Conservation (phyloP, 2,797 vertebrate genomes). For the Eospalax fontanierii region DNA sequence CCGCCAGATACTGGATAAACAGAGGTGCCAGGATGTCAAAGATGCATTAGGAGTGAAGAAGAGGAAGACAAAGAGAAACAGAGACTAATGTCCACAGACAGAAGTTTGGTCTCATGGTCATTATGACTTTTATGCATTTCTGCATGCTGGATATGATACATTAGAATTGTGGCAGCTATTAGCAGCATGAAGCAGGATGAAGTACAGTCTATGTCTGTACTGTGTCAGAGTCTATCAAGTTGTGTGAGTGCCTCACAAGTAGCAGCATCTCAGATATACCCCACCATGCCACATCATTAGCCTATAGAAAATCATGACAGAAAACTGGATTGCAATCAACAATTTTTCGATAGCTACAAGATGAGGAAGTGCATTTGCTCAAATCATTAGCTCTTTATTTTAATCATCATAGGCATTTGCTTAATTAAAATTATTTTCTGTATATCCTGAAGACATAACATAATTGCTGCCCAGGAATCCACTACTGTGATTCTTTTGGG, state of each 20-base stretch:
- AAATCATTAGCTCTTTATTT: slow-evolving; percentile 62
- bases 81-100: not conserved
- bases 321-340: not conserved
- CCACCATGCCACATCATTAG: not conserved
- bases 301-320: not conserved
- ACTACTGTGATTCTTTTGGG: slow-evolving; percentile 6
- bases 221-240: not conserved
- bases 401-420: slow-evolving; percentile 53
- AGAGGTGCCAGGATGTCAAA: not conserved
- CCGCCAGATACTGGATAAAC: not conserved
- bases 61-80: not conserved
- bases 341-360: slow-evolving; percentile 1
- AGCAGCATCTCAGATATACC: not conserved
- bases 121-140: not conserved
- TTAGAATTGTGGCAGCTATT: not conserved
- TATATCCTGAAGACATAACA: slow-evolving; percentile 50
- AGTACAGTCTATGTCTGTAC: not conserved
- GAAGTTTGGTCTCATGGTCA: not conserved
- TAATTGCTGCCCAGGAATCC: slow-evolving; percentile 69
- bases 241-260: not conserved
- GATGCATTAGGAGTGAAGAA: not conserved
- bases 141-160: not conserved
- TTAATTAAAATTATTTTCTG: slow-evolving; percentile 70
- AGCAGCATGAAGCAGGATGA: not conserved
- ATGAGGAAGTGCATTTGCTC: not conserved